Conservation (phyloP, 2,888 invertebrate genomes). For the Drosophila kambysellisi region DNA sequence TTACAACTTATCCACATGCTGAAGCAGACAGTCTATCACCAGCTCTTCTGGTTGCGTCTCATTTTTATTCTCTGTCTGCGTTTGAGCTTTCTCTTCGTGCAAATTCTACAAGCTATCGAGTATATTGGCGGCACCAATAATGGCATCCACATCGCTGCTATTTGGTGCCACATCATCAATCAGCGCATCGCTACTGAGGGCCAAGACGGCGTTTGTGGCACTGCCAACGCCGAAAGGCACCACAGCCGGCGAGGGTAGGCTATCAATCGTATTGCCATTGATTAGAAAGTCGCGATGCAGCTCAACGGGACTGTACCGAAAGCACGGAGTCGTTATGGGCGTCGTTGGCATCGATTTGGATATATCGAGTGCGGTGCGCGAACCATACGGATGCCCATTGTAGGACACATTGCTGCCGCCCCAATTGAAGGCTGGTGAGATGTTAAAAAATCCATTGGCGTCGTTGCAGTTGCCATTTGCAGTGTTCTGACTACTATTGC, state of each 20-base stretch:
- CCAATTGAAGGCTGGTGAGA: constrained; percentile 62
- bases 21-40: constrained; percentile 75
- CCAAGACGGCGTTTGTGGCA: constrained; percentile 41
- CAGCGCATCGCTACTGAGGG: constrained; percentile 64
- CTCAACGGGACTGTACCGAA: constrained; percentile 87
- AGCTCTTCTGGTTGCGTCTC: constrained; percentile 35
- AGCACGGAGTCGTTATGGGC: constrained; percentile 87
- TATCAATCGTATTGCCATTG: constrained; percentile 87
- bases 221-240: constrained; percentile 47
- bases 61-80: constrained; percentile 20
- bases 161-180: constrained; percentile 68
- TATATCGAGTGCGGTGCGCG: constrained; percentile 85
- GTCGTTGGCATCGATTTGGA: constrained; percentile 93
- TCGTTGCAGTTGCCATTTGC: constrained; percentile 44
- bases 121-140: constrained; percentile 83
- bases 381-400: constrained; percentile 42
- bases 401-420: constrained; percentile 43
- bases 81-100: constrained; percentile 80
- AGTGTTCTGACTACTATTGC: constrained; percentile 30
- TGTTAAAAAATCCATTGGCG: constrained; percentile 58
- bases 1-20: constrained; percentile 80
- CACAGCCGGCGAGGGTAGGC: constrained; percentile 73
- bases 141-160: constrained; percentile 80
- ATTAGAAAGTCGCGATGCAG: constrained; percentile 87
- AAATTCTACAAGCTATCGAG: constrained; percentile 84